Evolutionary conservation across 2,797 vertebrate species (phyloP).

Genomic region (Phrynocephalus forsythii): DNA sequence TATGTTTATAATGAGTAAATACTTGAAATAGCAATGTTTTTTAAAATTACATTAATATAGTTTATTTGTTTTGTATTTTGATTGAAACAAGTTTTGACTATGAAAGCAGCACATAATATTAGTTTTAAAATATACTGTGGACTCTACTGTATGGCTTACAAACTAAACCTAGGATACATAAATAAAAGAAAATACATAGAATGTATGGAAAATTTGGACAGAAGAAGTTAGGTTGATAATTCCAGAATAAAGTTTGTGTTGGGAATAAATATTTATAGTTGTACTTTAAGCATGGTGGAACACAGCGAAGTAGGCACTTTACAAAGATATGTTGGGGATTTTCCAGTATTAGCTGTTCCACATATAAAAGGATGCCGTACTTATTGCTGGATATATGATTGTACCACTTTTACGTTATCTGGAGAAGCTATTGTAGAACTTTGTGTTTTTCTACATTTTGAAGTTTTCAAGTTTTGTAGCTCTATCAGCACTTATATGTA

Average conservation of each 20-base stretch:
- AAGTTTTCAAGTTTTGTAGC: neutral
- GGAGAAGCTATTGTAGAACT: neutral
- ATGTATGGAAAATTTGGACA: neutral
- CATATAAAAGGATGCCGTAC: neutral
- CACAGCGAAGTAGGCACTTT: neutral
- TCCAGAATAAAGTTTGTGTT: neutral
- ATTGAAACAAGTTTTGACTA: neutral
- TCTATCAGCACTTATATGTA: neutral
- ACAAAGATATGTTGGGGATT: neutral
- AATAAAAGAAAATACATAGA: neutral
- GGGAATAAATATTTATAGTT: neutral
- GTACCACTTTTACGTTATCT: neutral
- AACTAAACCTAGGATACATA: neutral
- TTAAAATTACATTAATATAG: neutral
- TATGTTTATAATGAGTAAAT: constrained; percentile 61
- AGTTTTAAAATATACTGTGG: neutral
- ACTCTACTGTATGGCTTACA: neutral
- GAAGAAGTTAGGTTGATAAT: neutral
- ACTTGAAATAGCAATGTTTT: neutral
- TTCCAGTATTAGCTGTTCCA: neutral
- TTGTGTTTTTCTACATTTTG: neutral
- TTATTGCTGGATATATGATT: neutral
- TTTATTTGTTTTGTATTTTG: neutral
- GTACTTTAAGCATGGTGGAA: neutral
- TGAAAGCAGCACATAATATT: neutral